Conservation (phyloP, 1,140 invertebrate species). For the Sycobia sp. region DNA sequence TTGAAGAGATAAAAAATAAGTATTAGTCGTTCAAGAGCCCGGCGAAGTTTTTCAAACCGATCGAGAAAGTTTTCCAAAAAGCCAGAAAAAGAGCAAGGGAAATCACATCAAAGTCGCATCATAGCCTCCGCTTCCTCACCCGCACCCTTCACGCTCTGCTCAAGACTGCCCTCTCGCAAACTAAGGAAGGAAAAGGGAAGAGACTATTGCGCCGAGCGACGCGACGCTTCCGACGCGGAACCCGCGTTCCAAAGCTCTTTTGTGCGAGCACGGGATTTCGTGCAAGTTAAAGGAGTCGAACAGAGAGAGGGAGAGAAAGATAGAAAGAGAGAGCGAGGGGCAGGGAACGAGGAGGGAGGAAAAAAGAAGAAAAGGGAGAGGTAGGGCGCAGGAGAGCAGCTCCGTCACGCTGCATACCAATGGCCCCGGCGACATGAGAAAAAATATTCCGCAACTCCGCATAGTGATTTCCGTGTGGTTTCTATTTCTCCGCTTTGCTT, state of each 20-base stretch:
- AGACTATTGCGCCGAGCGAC: too few relatives aligned
- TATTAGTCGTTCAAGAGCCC: too few relatives aligned
- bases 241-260: slow-evolving; percentile 21
- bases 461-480: slow-evolving; percentile 21
- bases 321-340: too few relatives aligned
- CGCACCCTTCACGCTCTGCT: not conserved
- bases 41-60: too few relatives aligned
- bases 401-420: slow-evolving; percentile 20
- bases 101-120: not conserved
- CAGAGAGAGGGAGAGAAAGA: too few relatives aligned
- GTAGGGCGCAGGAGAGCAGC: too few relatives aligned
- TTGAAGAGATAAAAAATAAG: too few relatives aligned
- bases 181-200: not conserved
- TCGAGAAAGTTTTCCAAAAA: too few relatives aligned
- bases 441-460: slow-evolving; percentile 28
- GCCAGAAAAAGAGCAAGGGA: too few relatives aligned
- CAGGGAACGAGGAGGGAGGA: too few relatives aligned
- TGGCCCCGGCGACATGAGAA: slow-evolving; percentile 20
- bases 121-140: not conserved
- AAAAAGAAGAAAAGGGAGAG: too few relatives aligned
- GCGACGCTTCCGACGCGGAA: not conserved
- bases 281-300: too few relatives aligned
- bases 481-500: not conserved
- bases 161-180: not conserved
- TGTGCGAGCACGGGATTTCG: slow-evolving; percentile 3